Base-by-base conservation (phyloP, 2,888 invertebrate species). In the Platycnemis pennipes region DNA sequence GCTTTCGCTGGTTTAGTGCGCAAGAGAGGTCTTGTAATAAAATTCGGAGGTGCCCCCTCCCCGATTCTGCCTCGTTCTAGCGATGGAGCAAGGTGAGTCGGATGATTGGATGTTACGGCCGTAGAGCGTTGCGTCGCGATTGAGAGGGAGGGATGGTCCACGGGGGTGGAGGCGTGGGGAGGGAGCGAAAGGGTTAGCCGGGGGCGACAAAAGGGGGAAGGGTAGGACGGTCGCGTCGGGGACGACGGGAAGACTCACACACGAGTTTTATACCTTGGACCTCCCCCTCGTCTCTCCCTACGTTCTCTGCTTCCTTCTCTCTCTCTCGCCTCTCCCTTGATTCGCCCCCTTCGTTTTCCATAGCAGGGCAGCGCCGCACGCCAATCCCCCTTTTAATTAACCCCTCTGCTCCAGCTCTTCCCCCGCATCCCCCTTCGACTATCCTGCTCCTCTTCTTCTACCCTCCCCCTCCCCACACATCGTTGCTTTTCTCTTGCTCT, bases 331-430 rank as follows among this genome's bases (percentile, higher is more conserved):
- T n/a, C n/a, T 77, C 26, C 37, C 89, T 2, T n/a, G 16, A 56
- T 89, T 56, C 56, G 31, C 42, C 89, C 89, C 89, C 26, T 89
- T 89, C 31, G 56, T 56, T 89, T 77, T 89, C 89, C 89, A 56
- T 89, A 53, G 53, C 89, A 42, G 89, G 89, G 42, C 56, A 22
- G 56, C 53, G 42, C 89, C 89, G 89, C 89, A 89, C 56, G 26
- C 89, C 89, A 77, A 77, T 77, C 77, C 56, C 56, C 89, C 89
- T 89, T 89, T 89, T 89, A 89, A 89, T 89, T 89, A 89, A 89
- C 89, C 89, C 56, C 56, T 89, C 89, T n/a, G 89, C 89, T 37
- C 53, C 49, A 53, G 37, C 49, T 53, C 89, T 37, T 69, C 31
- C 31, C 31, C 31, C 37, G 31, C 37, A 7, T 19, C 16, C 63